Conservation (phyloP, 2,888 invertebrate species). For the Mythimna albipuncta region DNA sequence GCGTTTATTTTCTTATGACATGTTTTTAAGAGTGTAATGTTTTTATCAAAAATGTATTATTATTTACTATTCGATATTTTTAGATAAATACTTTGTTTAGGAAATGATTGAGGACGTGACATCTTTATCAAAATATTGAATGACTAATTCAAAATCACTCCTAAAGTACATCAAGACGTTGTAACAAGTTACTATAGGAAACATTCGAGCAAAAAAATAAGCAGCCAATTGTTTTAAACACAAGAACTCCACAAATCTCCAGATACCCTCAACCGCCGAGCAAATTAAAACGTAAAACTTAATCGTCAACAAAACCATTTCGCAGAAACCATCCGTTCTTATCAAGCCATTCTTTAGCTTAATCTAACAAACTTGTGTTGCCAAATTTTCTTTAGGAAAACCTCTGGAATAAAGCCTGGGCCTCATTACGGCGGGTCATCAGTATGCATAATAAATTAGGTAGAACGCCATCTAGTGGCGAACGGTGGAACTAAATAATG, state of each 20-base stretch:
- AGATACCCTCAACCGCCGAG: conserved; percentile 21
- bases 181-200: neutral
- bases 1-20: conserved; percentile 51
- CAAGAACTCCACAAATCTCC: neutral
- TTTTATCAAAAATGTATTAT: neutral
- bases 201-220: neutral
- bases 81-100: neutral
- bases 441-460: conserved; percentile 95
- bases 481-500: conserved; percentile 81
- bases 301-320: conserved; percentile 64
- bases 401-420: conserved; percentile 72
- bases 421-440: conserved; percentile 93
- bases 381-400: conserved; percentile 85
- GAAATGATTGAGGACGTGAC: neutral
- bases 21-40: conserved; percentile 25
- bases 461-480: conserved; percentile 83
- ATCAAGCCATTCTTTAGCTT: conserved; percentile 81
- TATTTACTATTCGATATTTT: neutral
- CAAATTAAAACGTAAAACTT: conserved; percentile 63
- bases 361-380: conserved; percentile 79
- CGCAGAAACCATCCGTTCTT: conserved; percentile 66
- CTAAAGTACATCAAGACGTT: too few species aligned
- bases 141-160: too few species aligned
- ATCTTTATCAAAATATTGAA: neutral
- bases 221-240: neutral